phyloP scores from a whole-genome alignment of 2,797 vertebrate species.

The Myotis vivesi region DNA sequence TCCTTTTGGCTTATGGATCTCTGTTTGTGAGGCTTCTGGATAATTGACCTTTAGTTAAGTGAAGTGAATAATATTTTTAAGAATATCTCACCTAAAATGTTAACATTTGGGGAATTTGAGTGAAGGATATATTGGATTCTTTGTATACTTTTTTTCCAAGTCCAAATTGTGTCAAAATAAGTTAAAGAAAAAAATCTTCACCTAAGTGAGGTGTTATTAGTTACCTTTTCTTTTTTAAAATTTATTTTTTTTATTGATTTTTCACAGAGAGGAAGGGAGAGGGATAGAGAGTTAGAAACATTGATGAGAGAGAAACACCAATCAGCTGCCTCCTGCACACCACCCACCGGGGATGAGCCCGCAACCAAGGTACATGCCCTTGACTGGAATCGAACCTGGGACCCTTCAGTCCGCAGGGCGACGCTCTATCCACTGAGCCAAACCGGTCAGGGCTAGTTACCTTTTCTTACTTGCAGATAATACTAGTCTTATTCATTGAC shows the following conservation, averaged over 20 bases:
- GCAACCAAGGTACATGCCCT: no score
- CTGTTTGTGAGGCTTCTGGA: conserved; percentile 44
- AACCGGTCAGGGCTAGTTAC: no score
- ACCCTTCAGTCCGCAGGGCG: no score
- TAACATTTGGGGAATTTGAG: conserved; percentile 15
- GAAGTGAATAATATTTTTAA: conserved; percentile 29
- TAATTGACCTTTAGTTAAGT: conserved; percentile 30
- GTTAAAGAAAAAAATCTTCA: background rate
- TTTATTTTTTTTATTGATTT: no score
- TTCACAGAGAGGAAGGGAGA: no score
- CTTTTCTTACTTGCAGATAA: conserved; percentile 8
- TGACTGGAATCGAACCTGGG: no score
- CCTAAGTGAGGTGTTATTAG: background rate
- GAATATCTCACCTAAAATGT: conserved; percentile 40
- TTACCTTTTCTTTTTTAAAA: conserved; percentile 24
- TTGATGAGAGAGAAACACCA: no score
- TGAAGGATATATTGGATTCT: conserved; percentile 9
- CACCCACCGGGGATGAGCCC: no score
- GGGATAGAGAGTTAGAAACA: no score
- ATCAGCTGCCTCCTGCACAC: no score
- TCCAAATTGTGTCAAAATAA: conserved; percentile 45
- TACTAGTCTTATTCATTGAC: background rate
- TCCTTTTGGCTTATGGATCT: conserved; percentile 31
- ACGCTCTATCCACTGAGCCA: no score
- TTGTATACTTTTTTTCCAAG: background rate